Conservation (phyloP, 2,113 vertebrate species). For the Epinephelus lanceolatus region DNA sequence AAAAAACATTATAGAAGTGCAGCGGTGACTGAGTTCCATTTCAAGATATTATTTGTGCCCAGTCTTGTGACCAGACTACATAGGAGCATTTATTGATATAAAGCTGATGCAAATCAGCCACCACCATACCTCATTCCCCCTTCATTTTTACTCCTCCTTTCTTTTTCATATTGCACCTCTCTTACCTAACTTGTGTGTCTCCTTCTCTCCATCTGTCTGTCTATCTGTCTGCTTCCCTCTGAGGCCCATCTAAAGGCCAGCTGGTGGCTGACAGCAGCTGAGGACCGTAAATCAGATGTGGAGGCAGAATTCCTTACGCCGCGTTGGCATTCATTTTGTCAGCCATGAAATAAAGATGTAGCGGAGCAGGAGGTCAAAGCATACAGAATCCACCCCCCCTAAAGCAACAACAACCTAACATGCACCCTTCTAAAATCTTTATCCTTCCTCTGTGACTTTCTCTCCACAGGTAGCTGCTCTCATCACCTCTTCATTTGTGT, state of each 20-base stretch:
- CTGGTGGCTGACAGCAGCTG: conserved; percentile 91
- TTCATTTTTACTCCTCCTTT: neutral
- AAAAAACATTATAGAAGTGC: no score
- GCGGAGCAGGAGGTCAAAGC: conserved; percentile 90
- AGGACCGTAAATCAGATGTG: conserved; percentile 90
- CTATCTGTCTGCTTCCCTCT: conserved; percentile 51
- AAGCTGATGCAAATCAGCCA: neutral
- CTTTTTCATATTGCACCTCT: conserved; percentile 14
- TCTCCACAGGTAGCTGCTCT: conserved; percentile 72
- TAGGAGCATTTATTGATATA: neutral
- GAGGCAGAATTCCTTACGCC: conserved; percentile 88
- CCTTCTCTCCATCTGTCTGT: conserved; percentile 13
- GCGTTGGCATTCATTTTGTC: conserved; percentile 92
- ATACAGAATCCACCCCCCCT: conserved; percentile 50
- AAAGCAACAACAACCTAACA: conserved; percentile 42
- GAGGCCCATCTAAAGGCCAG: conserved; percentile 92
- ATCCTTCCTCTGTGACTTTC: conserved; percentile 53
- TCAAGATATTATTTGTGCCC: neutral
- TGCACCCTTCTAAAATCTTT: conserved; percentile 41
- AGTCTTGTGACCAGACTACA: neutral
- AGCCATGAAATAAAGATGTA: conserved; percentile 97
- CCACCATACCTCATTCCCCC: neutral
- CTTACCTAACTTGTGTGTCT: neutral
- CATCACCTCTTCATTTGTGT: conserved; percentile 71
- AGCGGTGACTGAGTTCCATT: neutral